Evolutionary conservation across 2,888 invertebrate species (phyloP).

Genomic region (Rhagophthalmus giganteus): DNA sequence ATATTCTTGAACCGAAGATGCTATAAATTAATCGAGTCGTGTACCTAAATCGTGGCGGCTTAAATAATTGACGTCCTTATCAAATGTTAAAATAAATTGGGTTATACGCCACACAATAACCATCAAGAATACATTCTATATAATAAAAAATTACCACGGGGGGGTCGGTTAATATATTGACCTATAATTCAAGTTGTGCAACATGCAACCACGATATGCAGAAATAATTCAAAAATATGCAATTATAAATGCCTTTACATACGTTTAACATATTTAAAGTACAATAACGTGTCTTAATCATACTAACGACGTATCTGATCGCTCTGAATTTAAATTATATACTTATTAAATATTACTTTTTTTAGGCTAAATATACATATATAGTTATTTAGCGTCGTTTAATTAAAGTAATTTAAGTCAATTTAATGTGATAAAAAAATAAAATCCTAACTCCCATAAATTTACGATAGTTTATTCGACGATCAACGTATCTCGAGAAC

Average conservation of each 20-base stretch:
- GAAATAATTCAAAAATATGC: constrained; percentile 26
- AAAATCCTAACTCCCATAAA: no score
- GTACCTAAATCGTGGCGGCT: neutral
- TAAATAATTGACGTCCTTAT: neutral
- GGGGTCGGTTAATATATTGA: constrained; percentile 22
- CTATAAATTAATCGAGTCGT: neutral
- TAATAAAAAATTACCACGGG: neutral
- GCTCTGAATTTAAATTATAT: no score
- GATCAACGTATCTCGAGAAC: no score
- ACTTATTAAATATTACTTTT: no score
- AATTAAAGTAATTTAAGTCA: no score
- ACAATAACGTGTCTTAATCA: constrained; percentile 16
- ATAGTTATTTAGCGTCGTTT: no score
- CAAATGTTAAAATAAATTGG: neutral
- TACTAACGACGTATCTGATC: constrained; percentile 1
- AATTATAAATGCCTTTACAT: constrained; percentile 19
- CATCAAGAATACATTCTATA: neutral
- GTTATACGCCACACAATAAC: neutral
- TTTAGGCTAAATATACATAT: no score
- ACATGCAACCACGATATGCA: constrained; percentile 27
- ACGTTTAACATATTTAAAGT: constrained; percentile 20
- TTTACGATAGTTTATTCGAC: no score
- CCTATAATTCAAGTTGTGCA: constrained; percentile 19
- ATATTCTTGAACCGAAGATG: neutral
- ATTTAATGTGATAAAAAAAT: no score